phyloP scores from a whole-genome alignment of 1,140 invertebrate species.

The Akabosia matsudoensis region DNA sequence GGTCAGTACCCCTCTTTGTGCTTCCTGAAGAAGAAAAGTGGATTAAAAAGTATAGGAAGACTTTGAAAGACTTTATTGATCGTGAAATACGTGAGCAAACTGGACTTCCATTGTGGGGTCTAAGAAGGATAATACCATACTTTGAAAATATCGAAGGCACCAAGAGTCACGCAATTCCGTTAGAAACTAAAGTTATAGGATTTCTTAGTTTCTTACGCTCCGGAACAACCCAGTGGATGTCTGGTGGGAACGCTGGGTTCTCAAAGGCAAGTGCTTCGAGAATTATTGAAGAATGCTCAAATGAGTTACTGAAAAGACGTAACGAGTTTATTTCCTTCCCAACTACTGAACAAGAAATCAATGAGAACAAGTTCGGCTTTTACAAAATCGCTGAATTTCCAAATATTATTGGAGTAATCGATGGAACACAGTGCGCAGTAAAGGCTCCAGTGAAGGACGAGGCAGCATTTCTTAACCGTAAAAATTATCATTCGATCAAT shows the following conservation, averaged over 20 bases:
- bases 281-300: background rate
- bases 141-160: background rate
- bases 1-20: background rate
- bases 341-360: background rate
- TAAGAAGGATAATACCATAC: background rate
- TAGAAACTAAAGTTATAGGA: background rate
- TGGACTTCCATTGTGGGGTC: background rate
- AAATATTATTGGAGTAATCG: constrained; percentile 15
- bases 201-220: background rate
- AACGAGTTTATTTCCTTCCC: constrained; percentile 20
- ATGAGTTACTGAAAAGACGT: background rate
- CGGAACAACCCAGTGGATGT: background rate
- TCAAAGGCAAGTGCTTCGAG: background rate
- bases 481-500: constrained; percentile 36
- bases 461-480: constrained; percentile 24
- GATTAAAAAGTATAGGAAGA: background rate
- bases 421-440: constrained; percentile 9
- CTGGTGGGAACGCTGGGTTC: background rate
- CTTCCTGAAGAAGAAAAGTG: background rate
- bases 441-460: background rate
- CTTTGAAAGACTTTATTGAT: background rate
- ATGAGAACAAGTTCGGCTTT: background rate
- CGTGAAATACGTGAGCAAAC: background rate
- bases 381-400: background rate
- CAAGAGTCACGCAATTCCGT: background rate